A percentile compares a stretch with the other conserved stretches of the same genome.
phyloP scores from a whole-genome alignment of 2,888 invertebrate genomes.

The Acanthoscelides obtectus region DNA sequence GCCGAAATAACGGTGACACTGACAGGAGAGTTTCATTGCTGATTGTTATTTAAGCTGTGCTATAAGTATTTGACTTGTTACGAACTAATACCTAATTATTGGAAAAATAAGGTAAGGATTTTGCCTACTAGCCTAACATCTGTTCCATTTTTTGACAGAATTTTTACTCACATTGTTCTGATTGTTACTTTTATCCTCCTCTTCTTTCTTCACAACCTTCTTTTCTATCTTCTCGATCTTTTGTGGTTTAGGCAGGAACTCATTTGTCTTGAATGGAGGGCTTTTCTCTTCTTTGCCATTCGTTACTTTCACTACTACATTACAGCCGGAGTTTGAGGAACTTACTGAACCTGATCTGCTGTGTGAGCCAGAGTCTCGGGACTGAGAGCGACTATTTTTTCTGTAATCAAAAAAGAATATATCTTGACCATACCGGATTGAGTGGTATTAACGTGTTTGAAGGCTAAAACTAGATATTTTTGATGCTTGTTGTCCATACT shows the following conservation, averaged over 20 bases:
- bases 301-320: constrained; percentile 36
- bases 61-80: too few relatives aligned
- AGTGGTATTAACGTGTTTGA: too few relatives aligned
- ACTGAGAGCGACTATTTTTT: constrained; percentile 26
- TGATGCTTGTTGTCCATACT: too few relatives aligned
- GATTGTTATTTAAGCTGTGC: too few relatives aligned
- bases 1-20: too few relatives aligned
- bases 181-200: constrained; percentile 10
- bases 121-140: too few relatives aligned
- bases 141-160: too few relatives aligned
- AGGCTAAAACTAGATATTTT: too few relatives aligned
- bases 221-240: constrained; percentile 39
- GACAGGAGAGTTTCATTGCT: too few relatives aligned
- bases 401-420: constrained; percentile 16
- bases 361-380: constrained; percentile 55
- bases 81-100: too few relatives aligned
- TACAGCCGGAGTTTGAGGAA: constrained; percentile 44
- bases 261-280: constrained; percentile 32
- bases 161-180: not conserved
- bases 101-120: too few relatives aligned
- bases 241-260: constrained; percentile 42
- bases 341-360: constrained; percentile 58
- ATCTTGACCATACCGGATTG: too few relatives aligned
- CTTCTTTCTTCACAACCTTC: constrained; percentile 36
- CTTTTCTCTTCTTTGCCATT: constrained; percentile 6